Evolutionary conservation across 1,140 invertebrate genomes (phyloP).

Genomic region (Ceratina calcarata): DNA sequence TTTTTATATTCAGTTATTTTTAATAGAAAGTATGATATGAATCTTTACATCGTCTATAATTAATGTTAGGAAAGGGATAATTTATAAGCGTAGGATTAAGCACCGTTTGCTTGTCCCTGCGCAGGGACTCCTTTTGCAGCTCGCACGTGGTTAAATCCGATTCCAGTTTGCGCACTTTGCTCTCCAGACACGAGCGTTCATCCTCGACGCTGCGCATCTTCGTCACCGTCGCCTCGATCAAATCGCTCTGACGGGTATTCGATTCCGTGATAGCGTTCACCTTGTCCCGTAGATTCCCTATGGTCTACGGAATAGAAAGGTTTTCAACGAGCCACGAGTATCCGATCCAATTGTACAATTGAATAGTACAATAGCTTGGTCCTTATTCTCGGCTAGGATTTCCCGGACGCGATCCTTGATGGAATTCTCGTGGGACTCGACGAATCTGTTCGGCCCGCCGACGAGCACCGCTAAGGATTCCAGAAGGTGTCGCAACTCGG

Average conservation of each 20-base stretch:
- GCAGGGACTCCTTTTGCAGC: slow-evolving; percentile 83
- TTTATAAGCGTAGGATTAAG: too few relatives aligned
- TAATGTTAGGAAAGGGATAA: slow-evolving; percentile 57
- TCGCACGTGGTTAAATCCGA: slow-evolving; percentile 85
- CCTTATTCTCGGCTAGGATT: slow-evolving; percentile 87
- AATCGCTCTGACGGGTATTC: slow-evolving; percentile 83
- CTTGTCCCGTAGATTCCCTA: slow-evolving; percentile 86
- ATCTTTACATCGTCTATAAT: slow-evolving; percentile 78
- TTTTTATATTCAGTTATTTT: too few relatives aligned
- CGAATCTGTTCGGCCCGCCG: slow-evolving; percentile 85
- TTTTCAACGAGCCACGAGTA: background rate
- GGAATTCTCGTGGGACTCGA: slow-evolving; percentile 87
- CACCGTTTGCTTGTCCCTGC: slow-evolving; percentile 84
- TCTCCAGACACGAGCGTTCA: slow-evolving; percentile 84
- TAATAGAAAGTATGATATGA: background rate
- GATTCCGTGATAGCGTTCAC: slow-evolving; percentile 83
- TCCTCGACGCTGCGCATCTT: slow-evolving; percentile 85
- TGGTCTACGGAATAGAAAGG: slow-evolving; percentile 81
- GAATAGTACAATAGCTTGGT: slow-evolving; percentile 84
- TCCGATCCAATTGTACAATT: background rate
- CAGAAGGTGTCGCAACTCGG: slow-evolving; percentile 84
- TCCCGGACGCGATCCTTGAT: slow-evolving; percentile 90
- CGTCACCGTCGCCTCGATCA: slow-evolving; percentile 83
- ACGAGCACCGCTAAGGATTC: slow-evolving; percentile 86
- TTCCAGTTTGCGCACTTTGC: slow-evolving; percentile 86